Evolutionary conservation across 1,140 invertebrate species (phyloP), one percentile per base, ranked within the genome.

Genomic region (Hesperophylax magnus): DNA sequence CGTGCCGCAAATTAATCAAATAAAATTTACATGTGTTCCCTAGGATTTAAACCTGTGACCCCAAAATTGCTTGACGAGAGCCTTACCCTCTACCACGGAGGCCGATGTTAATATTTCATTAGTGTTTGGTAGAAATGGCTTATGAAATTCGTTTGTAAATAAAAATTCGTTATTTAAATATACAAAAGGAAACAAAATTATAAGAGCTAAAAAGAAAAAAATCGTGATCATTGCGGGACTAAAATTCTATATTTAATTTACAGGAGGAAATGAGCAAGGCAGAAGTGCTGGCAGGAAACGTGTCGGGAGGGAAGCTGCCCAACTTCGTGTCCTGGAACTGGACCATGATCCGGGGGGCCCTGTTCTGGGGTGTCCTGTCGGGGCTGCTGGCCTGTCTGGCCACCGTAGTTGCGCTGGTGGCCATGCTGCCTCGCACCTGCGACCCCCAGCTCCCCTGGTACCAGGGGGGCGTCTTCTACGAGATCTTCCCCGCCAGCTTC

Each of bases 401-500:
- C 1, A 88, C 95, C 1, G 93, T 95, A 3, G 91, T 95, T 72
- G 92, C 92, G 9, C 91, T 95, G 88, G 93, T 96, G 22, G 89
- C 91, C 17, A 92, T 91, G 1, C 91, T 96, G 86, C 95, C 95
- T 22, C 93, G 91, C 86, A 91, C 91, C 78, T 96, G 94, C 82
- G 93, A 94, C 86, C 93, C 93, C 47, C 87, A 90, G 78, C 86
- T 92, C 9, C 89, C 94, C 76, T 97, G 96, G 96, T 95, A 95
- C 90, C 94, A 96, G 89, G 94, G 95, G 15, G 92, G 92, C 72
- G 89, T 96, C 1, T 93, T 96, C 84, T 97, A 97, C 85, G 95
- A 97, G 88, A 93, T 97, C 75, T 96, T 96, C 84, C 94, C 95
- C 3, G 94, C 94, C 0, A 95, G 94, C 60, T 97, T 96, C 85